phyloP scores from a whole-genome alignment of 2,888 invertebrate genomes.

The Congeria kusceri region DNA sequence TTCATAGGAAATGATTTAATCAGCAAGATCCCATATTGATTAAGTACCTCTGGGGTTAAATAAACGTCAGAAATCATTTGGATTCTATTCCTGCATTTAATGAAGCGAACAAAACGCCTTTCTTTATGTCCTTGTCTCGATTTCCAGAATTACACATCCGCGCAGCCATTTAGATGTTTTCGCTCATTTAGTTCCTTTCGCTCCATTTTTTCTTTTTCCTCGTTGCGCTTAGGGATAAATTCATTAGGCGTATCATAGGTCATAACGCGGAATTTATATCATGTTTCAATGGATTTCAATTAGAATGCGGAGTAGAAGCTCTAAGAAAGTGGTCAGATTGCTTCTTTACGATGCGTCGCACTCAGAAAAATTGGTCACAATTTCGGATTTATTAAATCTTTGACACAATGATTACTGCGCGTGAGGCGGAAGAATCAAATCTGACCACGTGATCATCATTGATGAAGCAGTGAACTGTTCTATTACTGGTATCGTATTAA shows the following conservation, averaged over 20 bases:
- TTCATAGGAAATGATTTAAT: conserved; percentile 58
- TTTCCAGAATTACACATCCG: conserved; percentile 5
- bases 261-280: conserved; percentile 67
- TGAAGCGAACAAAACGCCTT: conserved; percentile 60
- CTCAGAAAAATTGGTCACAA: conserved; percentile 58
- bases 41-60: conserved; percentile 65
- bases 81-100: conserved; percentile 45
- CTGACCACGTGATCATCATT: too few species aligned
- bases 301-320: conserved; percentile 46
- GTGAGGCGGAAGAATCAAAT: conserved; percentile 19
- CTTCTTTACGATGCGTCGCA: conserved; percentile 60
- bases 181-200: conserved; percentile 50
- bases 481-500: too few species aligned
- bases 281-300: conserved; percentile 62
- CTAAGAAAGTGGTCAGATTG: conserved; percentile 58
- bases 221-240: conserved; percentile 52
- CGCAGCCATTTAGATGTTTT: conserved; percentile 51
- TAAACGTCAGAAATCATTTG: conserved; percentile 62
- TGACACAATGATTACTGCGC: conserved; percentile 59
- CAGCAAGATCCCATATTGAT: conserved; percentile 55
- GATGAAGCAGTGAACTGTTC: too few species aligned
- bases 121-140: conserved; percentile 41
- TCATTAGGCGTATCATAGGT: conserved; percentile 67
- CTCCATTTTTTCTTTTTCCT: conserved; percentile 46
- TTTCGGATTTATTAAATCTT: conserved; percentile 63